Base-by-base conservation (phyloP, 2,888 invertebrate genomes). In the Poecilobothrus nobilitatus region DNA sequence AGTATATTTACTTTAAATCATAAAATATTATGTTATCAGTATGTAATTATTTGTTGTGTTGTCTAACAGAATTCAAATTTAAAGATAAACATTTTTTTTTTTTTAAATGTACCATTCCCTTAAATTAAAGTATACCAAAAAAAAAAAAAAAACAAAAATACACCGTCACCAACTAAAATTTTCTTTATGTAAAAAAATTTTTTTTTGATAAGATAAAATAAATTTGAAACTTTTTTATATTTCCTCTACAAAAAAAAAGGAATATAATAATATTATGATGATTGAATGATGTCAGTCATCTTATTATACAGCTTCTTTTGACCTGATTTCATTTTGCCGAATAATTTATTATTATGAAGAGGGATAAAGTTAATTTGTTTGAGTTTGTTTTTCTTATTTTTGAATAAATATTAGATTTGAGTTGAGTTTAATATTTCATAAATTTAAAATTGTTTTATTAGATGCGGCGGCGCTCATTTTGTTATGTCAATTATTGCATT, bases 281-380 rank as follows among this genome's bases (percentile, higher is more conserved):
- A 64, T 65, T 18, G 34, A 34, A 37, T 53, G 53, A 53, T 53
- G 53, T 53, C 53, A 53, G 53, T 53, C 53, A 53, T 53, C 53
- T 12, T n/a, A 53, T 53, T n/a, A 18, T 53, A 18, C 53, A 53
- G 53, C 53, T 53, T 53, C 53, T 18, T 53, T 53, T 53, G 53
- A 12, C 15, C n/a, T 15, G 53, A 37, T 10, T 18, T 15, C 15
- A 18, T 53, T 53, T 18, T 53, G 53, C 53, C 53, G 53, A 53
- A 53, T 53, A 53, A 53, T 53, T 53, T 53, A 53, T 53, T 53
- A 53, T 12, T 6, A 12, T 41, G 9, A 41, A 41, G 15, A 41
- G 41, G 15, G 27, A 8, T 37, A 37, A 12, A 37, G 6, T 37
- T 2, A 37, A 37, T 37, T 37, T 37, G 9, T 37, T 10, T 37